Evolutionary conservation across 2,113 vertebrate genomes (phyloP), one percentile per base, ranked within the genome.

Genomic region (Dicentrarchus labrax): DNA sequence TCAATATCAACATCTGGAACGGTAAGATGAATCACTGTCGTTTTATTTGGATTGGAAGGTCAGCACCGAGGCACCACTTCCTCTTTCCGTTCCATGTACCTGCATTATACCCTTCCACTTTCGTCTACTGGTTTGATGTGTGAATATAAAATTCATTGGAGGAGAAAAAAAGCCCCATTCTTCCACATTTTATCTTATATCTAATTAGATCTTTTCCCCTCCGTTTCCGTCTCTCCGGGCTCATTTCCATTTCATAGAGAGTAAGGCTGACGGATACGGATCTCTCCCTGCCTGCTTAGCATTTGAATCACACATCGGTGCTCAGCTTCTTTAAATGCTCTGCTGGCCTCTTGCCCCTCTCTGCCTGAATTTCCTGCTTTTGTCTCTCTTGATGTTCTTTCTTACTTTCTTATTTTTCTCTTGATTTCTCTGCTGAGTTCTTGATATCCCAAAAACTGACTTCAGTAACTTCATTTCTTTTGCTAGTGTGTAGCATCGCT

Each of bases 201-300:
- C 41, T 71, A 81, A 85, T 76, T 61, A 19, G 8, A 56, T 50
- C 2, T 17, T 30, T 45, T 2, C 11, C 15, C 4, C n/a, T 15
- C 4, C 8, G 53, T 83, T 61, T 56, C 59, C 21, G 12, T 78
- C 47, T 66, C 22, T 62, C 16, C 0, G 5, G 2, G 47, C 64
- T 83, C n/a, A 89, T 89, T 88, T 88, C 70, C 76, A 87, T 80
- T 80, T 87, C 82, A 86, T 17, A 54, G 71, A 8, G 53, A 41
- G 36, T 60, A 66, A 71, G 59, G 47, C 66, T 17, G 75, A 80
- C 53, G 50, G 53, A 76, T 70, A 24, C 1, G 1, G 50, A 47
- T 77, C 61, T 72, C 43, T 78, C 67, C 65, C 56, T 57, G n/a
- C 56, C 75, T 86, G 78, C 69, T 91, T 77, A 74, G 67, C 71